phyloP scores from a whole-genome alignment of 2,113 vertebrate genomes.

The Empidonax traillii region DNA sequence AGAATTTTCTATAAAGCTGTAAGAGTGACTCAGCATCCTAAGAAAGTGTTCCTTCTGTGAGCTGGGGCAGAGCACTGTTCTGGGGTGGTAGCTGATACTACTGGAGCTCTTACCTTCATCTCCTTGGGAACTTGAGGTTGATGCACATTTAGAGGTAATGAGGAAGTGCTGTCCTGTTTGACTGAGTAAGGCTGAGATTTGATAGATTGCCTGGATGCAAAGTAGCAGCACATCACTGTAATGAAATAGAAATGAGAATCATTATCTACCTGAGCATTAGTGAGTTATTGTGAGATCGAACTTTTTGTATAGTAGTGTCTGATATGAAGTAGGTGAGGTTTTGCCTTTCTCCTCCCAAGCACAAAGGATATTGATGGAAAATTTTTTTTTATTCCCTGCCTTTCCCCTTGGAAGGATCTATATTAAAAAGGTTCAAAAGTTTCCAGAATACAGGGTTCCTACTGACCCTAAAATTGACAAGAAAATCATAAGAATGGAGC shows the following conservation, averaged over 20 bases:
- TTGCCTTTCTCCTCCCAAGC: background rate
- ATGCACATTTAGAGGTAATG: background rate
- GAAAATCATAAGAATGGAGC: conserved; percentile 86
- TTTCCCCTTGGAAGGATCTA: conserved; percentile 78
- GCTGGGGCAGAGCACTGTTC: background rate
- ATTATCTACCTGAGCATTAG: background rate
- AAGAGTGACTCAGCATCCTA: background rate
- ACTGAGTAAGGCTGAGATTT: background rate
- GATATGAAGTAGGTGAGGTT: background rate
- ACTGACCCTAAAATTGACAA: conserved; percentile 85
- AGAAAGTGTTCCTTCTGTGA: background rate
- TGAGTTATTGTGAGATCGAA: background rate
- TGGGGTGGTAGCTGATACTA: background rate
- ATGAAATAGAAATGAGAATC: background rate
- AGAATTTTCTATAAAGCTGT: background rate
- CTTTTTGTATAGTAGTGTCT: background rate
- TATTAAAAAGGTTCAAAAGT: conserved; percentile 88
- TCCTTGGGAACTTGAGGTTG: background rate
- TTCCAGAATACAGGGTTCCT: conserved; percentile 83
- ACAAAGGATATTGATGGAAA: background rate
- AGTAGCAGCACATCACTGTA: background rate
- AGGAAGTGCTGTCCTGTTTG: background rate
- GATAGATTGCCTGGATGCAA: background rate
- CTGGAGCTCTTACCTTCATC: background rate
- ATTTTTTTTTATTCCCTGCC: background rate